These are phyloP conservation scores for Netelia fuscicornis DNA, from an alignment of 2,888 invertebrate genomes.

Conservation along the genomic window DNA sequence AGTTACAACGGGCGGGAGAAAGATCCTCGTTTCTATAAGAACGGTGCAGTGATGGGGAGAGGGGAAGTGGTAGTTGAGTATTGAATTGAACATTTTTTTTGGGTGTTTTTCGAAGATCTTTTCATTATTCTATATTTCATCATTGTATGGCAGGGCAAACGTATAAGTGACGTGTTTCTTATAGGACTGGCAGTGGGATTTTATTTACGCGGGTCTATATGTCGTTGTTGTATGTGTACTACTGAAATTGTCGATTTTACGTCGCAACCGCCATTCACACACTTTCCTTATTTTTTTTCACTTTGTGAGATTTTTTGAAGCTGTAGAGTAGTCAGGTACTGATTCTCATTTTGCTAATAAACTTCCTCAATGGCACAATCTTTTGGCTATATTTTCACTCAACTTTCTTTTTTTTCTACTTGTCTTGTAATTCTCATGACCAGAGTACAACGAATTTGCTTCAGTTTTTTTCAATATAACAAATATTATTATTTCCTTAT, in stretches of 20 bases:
- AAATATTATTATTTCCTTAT: too few species aligned
- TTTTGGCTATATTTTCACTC: background rate
- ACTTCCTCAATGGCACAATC: background rate
- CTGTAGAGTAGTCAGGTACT: background rate
- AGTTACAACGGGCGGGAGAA: slow-evolving; percentile 76
- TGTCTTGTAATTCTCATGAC: background rate
- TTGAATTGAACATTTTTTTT: slow-evolving; percentile 24
- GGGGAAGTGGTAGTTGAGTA: slow-evolving; percentile 28
- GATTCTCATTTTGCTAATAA: background rate
- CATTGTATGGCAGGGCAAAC: background rate
- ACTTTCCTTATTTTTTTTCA: slow-evolving; percentile 23
- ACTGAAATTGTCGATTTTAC: slow-evolving; percentile 21
- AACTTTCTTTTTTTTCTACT: background rate
- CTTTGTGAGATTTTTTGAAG: background rate
- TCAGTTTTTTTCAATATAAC: too few species aligned
- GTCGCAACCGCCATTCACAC: slow-evolving; percentile 41
- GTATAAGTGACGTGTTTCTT: background rate
- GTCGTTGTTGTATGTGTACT: slow-evolving; percentile 2
- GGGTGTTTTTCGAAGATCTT: background rate
- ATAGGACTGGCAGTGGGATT: slow-evolving; percentile 1
- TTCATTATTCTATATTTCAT: background rate
- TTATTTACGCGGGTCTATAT: background rate
- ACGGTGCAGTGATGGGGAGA: background rate
- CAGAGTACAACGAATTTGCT: too few species aligned
- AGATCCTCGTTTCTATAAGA: slow-evolving; percentile 60